A percentile compares a stretch with the other conserved stretches of the same genome.
These are phyloP conservation scores for Capromys pilorides DNA, from an alignment of 2,797 vertebrate species.

Conservation along the genomic window DNA sequence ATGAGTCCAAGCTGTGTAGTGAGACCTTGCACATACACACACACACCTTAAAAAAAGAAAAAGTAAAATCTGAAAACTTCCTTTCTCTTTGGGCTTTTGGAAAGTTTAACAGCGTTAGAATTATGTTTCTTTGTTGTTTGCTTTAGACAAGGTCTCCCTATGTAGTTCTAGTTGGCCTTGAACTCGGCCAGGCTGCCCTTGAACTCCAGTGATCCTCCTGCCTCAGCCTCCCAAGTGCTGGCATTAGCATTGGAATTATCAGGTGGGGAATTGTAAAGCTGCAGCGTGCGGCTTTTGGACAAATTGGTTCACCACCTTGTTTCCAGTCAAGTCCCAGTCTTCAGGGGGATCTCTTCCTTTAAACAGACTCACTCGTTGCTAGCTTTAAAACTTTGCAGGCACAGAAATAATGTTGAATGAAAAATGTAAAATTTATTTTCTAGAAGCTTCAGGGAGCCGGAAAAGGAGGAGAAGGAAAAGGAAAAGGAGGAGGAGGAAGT, in stretches of 20 bases:
- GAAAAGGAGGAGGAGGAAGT: conserved; percentile 81
- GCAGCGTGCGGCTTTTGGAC: neutral
- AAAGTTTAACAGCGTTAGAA: conserved; percentile 32
- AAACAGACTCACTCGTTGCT: neutral
- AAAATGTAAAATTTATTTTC: conserved; percentile 69
- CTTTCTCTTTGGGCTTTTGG: conserved; percentile 32
- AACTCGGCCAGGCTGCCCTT: no score
- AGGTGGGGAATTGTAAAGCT: neutral
- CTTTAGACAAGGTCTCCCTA: no score
- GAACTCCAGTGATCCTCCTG: no score
- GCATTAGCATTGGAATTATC: neutral
- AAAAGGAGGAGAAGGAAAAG: conserved; percentile 80
- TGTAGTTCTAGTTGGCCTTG: no score
- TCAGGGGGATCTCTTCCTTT: neutral
- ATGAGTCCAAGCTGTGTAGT: no score
- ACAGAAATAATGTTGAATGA: conserved; percentile 57
- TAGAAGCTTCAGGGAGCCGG: conserved; percentile 73
- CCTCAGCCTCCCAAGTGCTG: no score
- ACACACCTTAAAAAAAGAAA: no score
- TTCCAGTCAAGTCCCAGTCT: neutral
- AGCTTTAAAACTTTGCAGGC: neutral
- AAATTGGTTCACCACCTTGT: neutral
- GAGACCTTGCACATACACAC: no score
- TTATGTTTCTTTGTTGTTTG: neutral
- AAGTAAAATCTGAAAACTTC: neutral